Evolutionary conservation across 2,888 invertebrate genomes (phyloP), one percentile per base, ranked within the genome.

Genomic region (Cephus nigrinus): DNA sequence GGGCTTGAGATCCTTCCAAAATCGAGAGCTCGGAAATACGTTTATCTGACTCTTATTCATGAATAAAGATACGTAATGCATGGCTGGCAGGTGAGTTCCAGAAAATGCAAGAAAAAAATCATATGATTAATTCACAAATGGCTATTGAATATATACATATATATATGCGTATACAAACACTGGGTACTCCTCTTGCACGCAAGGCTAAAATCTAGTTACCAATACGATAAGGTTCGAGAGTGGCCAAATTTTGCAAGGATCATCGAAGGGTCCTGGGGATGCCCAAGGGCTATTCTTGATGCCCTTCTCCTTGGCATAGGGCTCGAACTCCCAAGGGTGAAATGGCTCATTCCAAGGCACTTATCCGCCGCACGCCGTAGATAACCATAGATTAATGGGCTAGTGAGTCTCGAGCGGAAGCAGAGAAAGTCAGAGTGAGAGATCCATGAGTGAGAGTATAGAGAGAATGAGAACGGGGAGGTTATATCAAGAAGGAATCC

Each of bases 311-410:
- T 69, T 75, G 75, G 80, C 76, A 69, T 68, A 78, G 80, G 77
- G 72, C 85, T 83, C 88, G 84, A 90, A 90, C 83, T 91, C 91
- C 91, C 91, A 90, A 87, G 91, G 91, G 91, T 89, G 90, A 91
- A 89, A 91, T 91, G 91, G 91, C 89, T 91, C 91, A 91, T 91
- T 91, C 91, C 87, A 86, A 84, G 88, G 89, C 88, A 91, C 91
- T 91, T 91, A 91, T 91, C 91, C 90, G 87, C 83, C 87, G 86
- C 89, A 83, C 88, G 89, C 87, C 91, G 86, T 91, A 91, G 91
- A 91, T 91, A 91, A 91, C 91, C 90, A 90, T 91, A 91, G 91
- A 91, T 91, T 91, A 91, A 91, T 91, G 91, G 91, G 88, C 84
- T 85, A 84, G 79, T 71, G 85, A 86, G 86, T 86, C 86, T 88